Percentiles rank a stretch among this genome's conserved stretches.
Evolutionary conservation across 2,797 vertebrate genomes (phyloP).

Genomic region (Centroberyx gerrardi): DNA sequence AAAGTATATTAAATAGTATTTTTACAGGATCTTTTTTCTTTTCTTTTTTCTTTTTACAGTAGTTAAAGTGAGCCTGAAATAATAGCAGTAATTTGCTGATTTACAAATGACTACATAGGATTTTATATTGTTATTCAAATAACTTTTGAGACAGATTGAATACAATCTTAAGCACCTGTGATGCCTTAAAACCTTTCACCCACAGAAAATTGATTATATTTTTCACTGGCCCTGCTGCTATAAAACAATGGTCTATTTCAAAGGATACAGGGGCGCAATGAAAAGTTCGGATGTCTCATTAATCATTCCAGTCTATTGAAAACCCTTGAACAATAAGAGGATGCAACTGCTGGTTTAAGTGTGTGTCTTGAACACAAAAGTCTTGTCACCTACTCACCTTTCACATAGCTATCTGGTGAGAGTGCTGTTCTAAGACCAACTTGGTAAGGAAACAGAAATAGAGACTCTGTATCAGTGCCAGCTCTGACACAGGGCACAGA

Average conservation of each 20-base stretch:
- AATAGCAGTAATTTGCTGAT: not conserved
- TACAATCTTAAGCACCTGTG: constrained; percentile 17
- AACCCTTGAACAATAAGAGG: constrained; percentile 73
- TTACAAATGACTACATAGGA: not conserved
- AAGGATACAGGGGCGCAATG: constrained; percentile 50
- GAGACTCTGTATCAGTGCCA: constrained; percentile 39
- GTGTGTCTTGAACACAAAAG: constrained; percentile 51
- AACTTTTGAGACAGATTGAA: constrained; percentile 13
- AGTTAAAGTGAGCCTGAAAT: not conserved
- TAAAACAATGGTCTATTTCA: constrained; percentile 72
- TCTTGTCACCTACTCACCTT: constrained; percentile 69
- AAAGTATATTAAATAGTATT: not conserved
- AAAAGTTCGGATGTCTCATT: constrained; percentile 51
- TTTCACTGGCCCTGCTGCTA: constrained; percentile 2
- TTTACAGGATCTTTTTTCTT: not conserved
- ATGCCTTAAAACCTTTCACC: constrained; percentile 5
- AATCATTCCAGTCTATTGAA: constrained; percentile 47
- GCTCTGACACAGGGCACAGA: constrained; percentile 21
- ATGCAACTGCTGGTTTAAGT: constrained; percentile 64
- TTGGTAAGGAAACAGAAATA: constrained; percentile 43
- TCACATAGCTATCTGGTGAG: constrained; percentile 59
- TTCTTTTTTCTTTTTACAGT: not conserved
- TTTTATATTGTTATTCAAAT: not conserved
- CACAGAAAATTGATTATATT: constrained; percentile 19
- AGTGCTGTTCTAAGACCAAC: constrained; percentile 4